Conservation (phyloP, 2,797 vertebrate genomes). For the Ctenosaura bakeri region DNA sequence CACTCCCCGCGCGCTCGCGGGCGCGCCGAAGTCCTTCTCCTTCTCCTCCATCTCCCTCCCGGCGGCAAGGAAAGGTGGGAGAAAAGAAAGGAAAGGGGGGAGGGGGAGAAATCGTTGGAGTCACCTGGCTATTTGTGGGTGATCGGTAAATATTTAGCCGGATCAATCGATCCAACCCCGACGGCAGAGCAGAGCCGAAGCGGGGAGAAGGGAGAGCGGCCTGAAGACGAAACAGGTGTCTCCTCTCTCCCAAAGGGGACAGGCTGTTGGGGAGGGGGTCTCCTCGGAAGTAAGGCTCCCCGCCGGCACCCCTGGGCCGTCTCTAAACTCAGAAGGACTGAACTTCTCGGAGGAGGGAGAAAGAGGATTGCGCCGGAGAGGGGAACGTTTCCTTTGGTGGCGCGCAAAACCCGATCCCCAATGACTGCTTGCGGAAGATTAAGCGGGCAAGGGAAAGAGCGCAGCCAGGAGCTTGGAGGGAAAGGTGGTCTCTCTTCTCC, state of each 20-base stretch:
- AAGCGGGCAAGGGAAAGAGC: constrained; percentile 52
- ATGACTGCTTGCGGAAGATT: too few relatives aligned
- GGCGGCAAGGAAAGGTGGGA: not conserved
- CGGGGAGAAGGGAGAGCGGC: constrained; percentile 78
- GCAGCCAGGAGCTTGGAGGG: not conserved
- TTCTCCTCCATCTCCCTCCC: constrained; percentile 78
- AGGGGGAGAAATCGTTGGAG: constrained; percentile 88
- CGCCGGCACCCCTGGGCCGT: fast-evolving
- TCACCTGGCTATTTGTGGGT: constrained; percentile 91
- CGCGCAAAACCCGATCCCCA: too few relatives aligned
- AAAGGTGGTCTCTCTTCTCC: too few relatives aligned
- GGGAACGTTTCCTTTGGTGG: too few relatives aligned
- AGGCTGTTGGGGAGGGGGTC: not conserved
- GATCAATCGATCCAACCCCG: constrained; percentile 89
- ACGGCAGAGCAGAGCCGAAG: too few relatives aligned
- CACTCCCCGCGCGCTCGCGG: constrained; percentile 73
- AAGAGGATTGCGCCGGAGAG: too few relatives aligned
- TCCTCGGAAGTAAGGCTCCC: not conserved
- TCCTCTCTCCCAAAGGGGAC: not conserved
- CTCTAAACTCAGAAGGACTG: not conserved
- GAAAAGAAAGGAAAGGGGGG: not conserved
- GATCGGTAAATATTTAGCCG: constrained; percentile 99
- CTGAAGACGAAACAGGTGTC: constrained; percentile 76
- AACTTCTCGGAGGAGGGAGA: too few relatives aligned
- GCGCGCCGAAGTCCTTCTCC: too few relatives aligned